Evolutionary conservation across 2,113 vertebrate species (phyloP), one percentile per base, ranked within the genome.

Genomic region (Odocoileus hemionus): DNA sequence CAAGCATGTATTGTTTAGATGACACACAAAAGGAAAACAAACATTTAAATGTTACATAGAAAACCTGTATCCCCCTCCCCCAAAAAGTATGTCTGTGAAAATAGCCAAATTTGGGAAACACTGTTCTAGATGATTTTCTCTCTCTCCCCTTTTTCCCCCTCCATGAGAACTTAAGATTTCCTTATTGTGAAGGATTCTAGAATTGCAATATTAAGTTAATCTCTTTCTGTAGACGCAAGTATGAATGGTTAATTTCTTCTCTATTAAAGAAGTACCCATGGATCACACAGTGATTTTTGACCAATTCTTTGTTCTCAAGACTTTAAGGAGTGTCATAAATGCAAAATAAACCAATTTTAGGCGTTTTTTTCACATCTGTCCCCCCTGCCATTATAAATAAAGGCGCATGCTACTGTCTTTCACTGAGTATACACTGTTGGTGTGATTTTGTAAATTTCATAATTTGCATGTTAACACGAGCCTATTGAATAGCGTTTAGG

Each of bases 181-280:
- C 26, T 92, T 47, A 23, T 45, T 33, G 9, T 97, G 67, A 86
- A 39, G 10, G 90, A 26, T 67, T 50, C 39, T 91, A 67, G 30
- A 95, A 88, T 79, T 60, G 7, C 13, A 76, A 91, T 47, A 80
- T 58, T 70, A 95, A 64, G 26, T 90, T 91, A 39, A 47, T 93
- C 83, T 87, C 15, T 23, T 91, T 95, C 45, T 94, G 43, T 16
- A 39, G 55, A 93, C 3, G 36, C n/a, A 60, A 21, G 3, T 83
- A 43, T 78, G 61, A 64, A 94, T 45, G 17, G 21, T 89, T 93
- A 47, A 84, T 89, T 84, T 80, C 30, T 93, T 95, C 94, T 80
- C 86, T 97, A 96, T 95, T 96, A 95, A 97, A 96, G 58, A 57
- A 70, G 43, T 64, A 78, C 5, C 43, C 67, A 15, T 1, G 83